Conservation (phyloP, 2,113 vertebrate species). For the Synchiropus splendidus region DNA sequence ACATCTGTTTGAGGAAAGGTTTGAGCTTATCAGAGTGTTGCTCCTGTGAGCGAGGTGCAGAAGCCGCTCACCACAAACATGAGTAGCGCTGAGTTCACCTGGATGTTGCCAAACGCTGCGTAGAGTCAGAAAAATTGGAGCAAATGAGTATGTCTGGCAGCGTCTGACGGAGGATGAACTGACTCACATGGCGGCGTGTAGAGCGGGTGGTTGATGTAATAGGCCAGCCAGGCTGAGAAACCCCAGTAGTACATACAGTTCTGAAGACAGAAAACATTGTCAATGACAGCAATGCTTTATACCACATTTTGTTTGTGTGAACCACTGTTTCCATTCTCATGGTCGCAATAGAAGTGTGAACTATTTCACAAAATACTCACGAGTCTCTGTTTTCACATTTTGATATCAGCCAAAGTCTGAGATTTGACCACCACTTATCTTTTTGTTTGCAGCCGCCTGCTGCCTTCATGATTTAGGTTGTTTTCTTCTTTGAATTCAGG, state of each 20-base stretch:
- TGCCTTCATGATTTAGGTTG: no score
- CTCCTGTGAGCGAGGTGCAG: not conserved
- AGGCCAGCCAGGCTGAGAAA: conserved; percentile 83
- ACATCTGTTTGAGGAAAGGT: conserved; percentile 60
- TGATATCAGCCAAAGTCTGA: no score
- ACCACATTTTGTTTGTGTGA: not conserved
- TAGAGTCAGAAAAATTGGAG: conserved; percentile 11
- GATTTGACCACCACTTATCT: no score
- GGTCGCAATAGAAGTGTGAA: not conserved
- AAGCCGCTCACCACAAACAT: conserved; percentile 67
- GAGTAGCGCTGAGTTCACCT: conserved; percentile 72
- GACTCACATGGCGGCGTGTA: conserved; percentile 84
- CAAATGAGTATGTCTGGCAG: not conserved
- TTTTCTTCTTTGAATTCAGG: no score
- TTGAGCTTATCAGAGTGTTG: no score
- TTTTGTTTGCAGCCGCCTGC: no score
- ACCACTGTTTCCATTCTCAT: not conserved
- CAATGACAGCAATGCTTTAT: no score
- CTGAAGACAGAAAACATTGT: conserved; percentile 57
- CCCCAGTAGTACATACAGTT: conserved; percentile 85
- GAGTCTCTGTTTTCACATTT: not conserved
- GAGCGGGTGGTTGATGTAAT: conserved; percentile 85
- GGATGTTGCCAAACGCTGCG: conserved; percentile 75
- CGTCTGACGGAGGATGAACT: no score
- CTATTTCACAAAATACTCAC: not conserved